Evolutionary conservation across 2,888 invertebrate species (phyloP).

Genomic region (Lepidocyrtoides sp.): DNA sequence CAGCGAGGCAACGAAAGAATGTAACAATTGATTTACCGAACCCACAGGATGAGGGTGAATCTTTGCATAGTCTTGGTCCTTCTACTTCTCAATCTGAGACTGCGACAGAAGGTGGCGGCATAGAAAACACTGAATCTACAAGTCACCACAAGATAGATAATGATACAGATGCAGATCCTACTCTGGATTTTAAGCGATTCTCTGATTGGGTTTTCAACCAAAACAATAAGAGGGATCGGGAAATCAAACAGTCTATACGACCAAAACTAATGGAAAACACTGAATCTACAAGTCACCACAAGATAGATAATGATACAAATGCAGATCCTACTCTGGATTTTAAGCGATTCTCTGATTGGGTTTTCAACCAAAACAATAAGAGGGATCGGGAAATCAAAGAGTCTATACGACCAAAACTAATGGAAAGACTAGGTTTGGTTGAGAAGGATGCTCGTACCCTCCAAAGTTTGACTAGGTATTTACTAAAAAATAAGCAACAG

Average conservation of each 20-base stretch:
- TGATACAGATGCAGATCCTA: not conserved
- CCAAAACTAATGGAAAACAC: not conserved
- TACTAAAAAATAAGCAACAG: no score
- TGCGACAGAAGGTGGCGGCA: not conserved
- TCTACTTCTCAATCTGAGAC: no score
- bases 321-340: conserved; percentile 28
- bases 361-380: conserved; percentile 43
- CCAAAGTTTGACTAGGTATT: conserved; percentile 33
- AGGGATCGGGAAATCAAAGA: not conserved
- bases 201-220: conserved; percentile 62
- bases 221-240: conserved; percentile 14
- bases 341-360: conserved; percentile 64
- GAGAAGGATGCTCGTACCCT: conserved; percentile 1
- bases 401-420: not conserved
- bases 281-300: not conserved
- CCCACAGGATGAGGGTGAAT: no score
- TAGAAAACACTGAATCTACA: not conserved
- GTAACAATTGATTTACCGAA: not conserved
- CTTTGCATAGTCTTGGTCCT: no score
- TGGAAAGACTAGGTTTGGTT: not conserved
- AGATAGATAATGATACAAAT: not conserved
- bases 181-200: conserved; percentile 51
- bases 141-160: not conserved
- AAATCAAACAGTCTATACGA: not conserved
- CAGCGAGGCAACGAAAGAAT: not conserved